Evolutionary conservation across 2,797 vertebrate species (phyloP).

Genomic region (Falco naumanni): DNA sequence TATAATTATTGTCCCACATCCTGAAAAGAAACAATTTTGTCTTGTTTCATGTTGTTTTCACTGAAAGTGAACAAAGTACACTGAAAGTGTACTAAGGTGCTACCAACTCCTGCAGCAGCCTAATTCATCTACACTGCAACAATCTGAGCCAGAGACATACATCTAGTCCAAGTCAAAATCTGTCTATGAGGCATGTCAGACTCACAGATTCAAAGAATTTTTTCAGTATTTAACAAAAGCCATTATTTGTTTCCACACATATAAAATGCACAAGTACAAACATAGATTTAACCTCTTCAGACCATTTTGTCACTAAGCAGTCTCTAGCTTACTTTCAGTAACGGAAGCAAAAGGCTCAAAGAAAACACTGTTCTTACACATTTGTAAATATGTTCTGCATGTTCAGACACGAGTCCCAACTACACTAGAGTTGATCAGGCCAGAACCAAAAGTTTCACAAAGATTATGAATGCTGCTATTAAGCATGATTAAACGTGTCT

Average conservation of each 20-base stretch:
- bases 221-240: background rate
- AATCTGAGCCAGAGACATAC: background rate
- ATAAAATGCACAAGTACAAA: background rate
- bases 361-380: background rate
- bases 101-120: background rate
- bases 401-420: background rate
- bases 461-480: background rate
- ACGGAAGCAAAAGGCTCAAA: background rate
- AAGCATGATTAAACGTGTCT: background rate
- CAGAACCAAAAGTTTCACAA: background rate
- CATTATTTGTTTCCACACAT: background rate
- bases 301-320: background rate
- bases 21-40: background rate
- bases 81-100: background rate
- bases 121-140: background rate
- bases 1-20: background rate
- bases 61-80: no score
- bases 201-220: background rate
- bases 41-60: background rate
- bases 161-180: background rate
- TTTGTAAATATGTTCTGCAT: background rate
- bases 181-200: accelerated
- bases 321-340: background rate
- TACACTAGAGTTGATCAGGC: background rate
- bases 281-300: background rate